phyloP scores from a whole-genome alignment of 2,113 vertebrate species.

The Rana temporaria region DNA sequence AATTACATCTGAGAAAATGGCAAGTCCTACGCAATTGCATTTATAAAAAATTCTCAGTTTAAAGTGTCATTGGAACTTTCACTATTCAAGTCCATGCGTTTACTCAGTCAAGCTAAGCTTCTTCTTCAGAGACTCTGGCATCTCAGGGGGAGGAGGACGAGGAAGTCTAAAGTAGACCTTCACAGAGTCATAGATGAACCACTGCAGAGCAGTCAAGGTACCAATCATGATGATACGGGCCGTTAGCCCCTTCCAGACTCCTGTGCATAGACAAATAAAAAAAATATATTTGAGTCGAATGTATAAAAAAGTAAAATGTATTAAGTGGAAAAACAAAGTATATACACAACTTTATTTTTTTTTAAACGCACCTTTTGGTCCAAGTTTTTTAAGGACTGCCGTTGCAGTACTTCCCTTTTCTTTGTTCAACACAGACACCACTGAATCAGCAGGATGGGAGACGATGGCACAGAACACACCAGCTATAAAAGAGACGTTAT shows the following conservation, averaged over 20 bases:
- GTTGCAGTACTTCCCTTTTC: slow-evolving; percentile 90
- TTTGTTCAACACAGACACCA: slow-evolving; percentile 97
- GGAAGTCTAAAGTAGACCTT: slow-evolving; percentile 98
- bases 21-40: slow-evolving; percentile 73
- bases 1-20: slow-evolving; percentile 68
- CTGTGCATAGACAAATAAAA: slow-evolving; percentile 65
- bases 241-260: slow-evolving; percentile 97
- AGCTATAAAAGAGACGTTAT: slow-evolving; percentile 74
- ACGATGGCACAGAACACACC: slow-evolving; percentile 98
- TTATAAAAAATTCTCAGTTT: slow-evolving; percentile 73
- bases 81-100: slow-evolving; percentile 71
- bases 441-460: slow-evolving; percentile 95
- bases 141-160: slow-evolving; percentile 96
- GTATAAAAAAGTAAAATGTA: too few species aligned
- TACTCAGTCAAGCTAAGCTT: slow-evolving; percentile 93
- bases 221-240: slow-evolving; percentile 99
- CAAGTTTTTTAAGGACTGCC: slow-evolving; percentile 87
- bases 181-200: slow-evolving; percentile 99
- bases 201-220: slow-evolving; percentile 96
- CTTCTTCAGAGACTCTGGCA: slow-evolving; percentile 98
- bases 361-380: slow-evolving; percentile 84
- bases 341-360: too few species aligned
- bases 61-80: slow-evolving; percentile 49
- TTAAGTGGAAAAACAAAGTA: too few species aligned
- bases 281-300: not conserved